Evolutionary conservation across 2,113 vertebrate genomes (phyloP), one percentile per base, ranked within the genome.

Genomic region (Prochilodus magdalenae): DNA sequence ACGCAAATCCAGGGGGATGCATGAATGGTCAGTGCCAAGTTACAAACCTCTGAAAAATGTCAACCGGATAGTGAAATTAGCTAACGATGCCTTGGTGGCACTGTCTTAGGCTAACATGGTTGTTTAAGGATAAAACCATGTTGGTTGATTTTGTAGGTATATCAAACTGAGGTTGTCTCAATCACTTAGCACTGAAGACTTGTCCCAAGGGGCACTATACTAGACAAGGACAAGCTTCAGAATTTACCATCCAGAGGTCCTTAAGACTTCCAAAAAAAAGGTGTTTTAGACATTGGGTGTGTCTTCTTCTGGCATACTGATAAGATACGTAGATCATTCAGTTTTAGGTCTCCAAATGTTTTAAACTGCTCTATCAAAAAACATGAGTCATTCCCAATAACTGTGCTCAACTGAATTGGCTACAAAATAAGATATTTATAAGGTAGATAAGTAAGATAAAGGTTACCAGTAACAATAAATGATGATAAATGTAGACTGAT

Each of bases 41-140:
- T 79, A 84, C 33, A 14, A n/a, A 84, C 70, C 71, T 67, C 76
- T 82, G 75, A 5, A 5, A 89, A 91, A 91, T 89, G 88, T 90
- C 90, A 90, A 70, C 70, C 65, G 47, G 70, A 29, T 49, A 80
- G 70, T 77, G 67, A 80, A 77, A 81, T 73, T 59, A 80, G 79
- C 30, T 40, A 22, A 63, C 72, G 73, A 72, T 27, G 27, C 69
- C 74, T 53, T 51, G 69, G 33, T 71, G 80, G 62, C 62, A 70
- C 44, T 30, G 66, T 75, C 40, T 74, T 59, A 30, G 16, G 72
- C 55, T 26, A 65, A 47, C 57, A 66, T 73, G 22, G 69, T 40
- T 27, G 29, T 65, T 74, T 75, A 60, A 72, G 44, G 24, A 47
- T 72, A n/a, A 22, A 44, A 44, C 40, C 40, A 44, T 44, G 40